Percentiles rank a stretch among this genome's conserved stretches.
These are phyloP conservation scores for Bothrops jararaca DNA, from an alignment of 2,113 vertebrate species.

Conservation along the genomic window DNA sequence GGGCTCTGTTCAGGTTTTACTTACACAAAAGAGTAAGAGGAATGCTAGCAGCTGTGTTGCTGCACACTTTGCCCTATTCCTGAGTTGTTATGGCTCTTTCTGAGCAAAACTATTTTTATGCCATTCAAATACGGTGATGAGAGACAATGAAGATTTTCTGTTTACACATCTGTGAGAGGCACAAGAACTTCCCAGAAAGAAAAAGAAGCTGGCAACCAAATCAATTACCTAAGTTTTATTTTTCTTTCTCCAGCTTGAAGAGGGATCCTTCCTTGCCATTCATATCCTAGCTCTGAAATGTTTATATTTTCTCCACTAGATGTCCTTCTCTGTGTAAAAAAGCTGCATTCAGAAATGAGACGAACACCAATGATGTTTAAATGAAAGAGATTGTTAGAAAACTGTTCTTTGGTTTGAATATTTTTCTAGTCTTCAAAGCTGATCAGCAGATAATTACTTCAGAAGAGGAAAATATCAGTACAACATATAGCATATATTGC, in stretches of 20 bases:
- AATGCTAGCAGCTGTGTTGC: not conserved
- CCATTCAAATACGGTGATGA: not conserved
- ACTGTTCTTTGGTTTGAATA: not conserved
- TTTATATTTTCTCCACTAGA: slow-evolving; percentile 21
- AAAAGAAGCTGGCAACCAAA: not conserved
- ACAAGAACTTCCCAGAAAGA: not conserved
- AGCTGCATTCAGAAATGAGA: not conserved
- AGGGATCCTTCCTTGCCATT: not conserved
- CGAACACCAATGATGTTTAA: not conserved
- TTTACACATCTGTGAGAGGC: not conserved
- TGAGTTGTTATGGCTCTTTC: not conserved
- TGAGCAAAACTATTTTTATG: not conserved
- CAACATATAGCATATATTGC: not conserved
- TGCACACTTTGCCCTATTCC: not conserved
- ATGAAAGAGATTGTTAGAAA: not conserved
- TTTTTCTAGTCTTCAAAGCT: not conserved
- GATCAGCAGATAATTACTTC: not conserved
- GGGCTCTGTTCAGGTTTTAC: not conserved
- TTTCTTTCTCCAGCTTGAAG: not conserved
- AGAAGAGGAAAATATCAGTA: not conserved
- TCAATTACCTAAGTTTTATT: not conserved
- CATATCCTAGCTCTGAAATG: not conserved
- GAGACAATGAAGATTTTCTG: not conserved
- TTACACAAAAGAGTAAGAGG: not conserved
- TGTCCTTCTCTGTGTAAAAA: slow-evolving; percentile 29